phyloP scores from a whole-genome alignment of 2,797 vertebrate genomes.

The Trichosurus vulpecula region DNA sequence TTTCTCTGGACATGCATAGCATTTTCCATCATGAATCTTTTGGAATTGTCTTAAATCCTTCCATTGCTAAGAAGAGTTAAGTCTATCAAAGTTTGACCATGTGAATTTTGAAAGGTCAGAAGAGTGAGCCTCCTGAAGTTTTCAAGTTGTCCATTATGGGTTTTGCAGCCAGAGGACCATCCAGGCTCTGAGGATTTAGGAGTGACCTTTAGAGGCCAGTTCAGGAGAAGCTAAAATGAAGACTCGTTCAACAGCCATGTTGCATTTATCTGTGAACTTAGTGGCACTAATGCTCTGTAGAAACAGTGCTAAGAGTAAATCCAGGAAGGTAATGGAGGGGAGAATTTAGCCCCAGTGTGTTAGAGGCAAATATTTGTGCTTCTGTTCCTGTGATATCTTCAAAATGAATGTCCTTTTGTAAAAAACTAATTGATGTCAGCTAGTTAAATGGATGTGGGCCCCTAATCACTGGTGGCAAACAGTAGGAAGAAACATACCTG shows the following conservation, averaged over 20 bases:
- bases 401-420: background rate
- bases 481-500: background rate
- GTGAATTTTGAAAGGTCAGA: background rate
- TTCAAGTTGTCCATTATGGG: background rate
- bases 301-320: background rate
- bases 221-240: background rate
- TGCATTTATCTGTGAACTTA: background rate
- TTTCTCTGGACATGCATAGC: too few species aligned
- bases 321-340: background rate
- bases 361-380: background rate
- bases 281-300: background rate
- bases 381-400: background rate
- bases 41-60: too few species aligned
- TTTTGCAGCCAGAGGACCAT: background rate
- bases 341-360: background rate
- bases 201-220: background rate
- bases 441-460: background rate
- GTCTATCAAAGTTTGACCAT: background rate
- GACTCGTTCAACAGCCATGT: background rate
- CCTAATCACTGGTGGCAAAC: background rate
- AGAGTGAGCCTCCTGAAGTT: background rate
- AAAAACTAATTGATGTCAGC: background rate
- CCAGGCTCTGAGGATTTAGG: background rate
- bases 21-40: too few species aligned
- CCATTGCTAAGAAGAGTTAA: too few species aligned